A percentile compares a stretch with the other conserved stretches of the same genome.
phyloP scores from a whole-genome alignment of 92 coral and sea anemone genomes.

The Palythoa caribaeorum region DNA sequence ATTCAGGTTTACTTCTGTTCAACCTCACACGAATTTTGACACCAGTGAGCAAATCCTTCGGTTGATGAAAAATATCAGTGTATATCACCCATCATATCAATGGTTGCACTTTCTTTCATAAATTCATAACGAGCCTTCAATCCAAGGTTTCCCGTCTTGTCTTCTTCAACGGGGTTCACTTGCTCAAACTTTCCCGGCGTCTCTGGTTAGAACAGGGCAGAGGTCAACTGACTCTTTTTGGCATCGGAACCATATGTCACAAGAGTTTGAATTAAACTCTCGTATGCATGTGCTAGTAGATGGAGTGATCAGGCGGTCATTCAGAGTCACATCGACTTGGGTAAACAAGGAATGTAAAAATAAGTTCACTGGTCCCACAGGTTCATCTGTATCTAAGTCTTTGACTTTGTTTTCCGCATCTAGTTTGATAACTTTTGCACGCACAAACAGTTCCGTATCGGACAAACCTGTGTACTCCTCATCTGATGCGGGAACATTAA shows the following conservation, averaged over 20 bases:
- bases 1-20: conserved; percentile 16
- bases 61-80: too few relatives aligned
- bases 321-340: conserved; percentile 57
- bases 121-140: too few relatives aligned
- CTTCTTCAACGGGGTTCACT: too few relatives aligned
- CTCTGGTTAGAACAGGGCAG: too few relatives aligned
- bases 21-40: not conserved
- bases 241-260: not conserved
- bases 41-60: too few relatives aligned
- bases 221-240: too few relatives aligned
- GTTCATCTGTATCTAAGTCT: conserved; percentile 22
- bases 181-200: too few relatives aligned
- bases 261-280: conserved; percentile 62
- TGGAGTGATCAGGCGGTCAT: conserved; percentile 56
- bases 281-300: conserved; percentile 62
- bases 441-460: conserved; percentile 12
- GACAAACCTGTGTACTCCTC: conserved; percentile 19
- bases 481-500: conserved; percentile 24
- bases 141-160: not conserved
- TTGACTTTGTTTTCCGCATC: conserved; percentile 10
- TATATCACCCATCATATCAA: too few relatives aligned
- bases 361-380: conserved; percentile 64
- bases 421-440: conserved; percentile 4
- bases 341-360: conserved; percentile 54
- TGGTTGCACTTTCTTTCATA: too few relatives aligned